phyloP scores from a whole-genome alignment of 2,888 invertebrate genomes.

The Acleris literana region DNA sequence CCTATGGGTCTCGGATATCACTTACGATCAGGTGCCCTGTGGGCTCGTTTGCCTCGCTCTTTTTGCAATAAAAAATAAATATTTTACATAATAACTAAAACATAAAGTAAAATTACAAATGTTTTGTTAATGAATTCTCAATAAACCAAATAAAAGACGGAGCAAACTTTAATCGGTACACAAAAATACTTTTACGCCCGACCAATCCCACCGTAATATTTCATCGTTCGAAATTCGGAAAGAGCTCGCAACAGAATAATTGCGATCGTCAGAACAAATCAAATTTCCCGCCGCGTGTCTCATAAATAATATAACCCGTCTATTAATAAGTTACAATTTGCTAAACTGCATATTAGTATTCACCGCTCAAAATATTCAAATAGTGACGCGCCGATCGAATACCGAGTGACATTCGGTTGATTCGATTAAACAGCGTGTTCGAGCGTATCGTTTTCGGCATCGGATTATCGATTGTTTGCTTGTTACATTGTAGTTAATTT shows the following conservation, averaged over 20 bases:
- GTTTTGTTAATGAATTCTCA: not conserved
- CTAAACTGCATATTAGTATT: constrained; percentile 77
- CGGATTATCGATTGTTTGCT: constrained; percentile 57
- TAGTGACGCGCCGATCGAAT: constrained; percentile 71
- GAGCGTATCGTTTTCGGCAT: constrained; percentile 58
- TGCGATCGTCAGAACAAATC: constrained; percentile 52
- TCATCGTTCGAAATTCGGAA: constrained; percentile 21
- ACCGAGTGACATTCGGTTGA: constrained; percentile 61
- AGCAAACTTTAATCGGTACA: constrained; percentile 12
- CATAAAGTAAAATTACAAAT: too few species aligned
- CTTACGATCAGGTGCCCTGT: too few species aligned
- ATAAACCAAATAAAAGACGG: not conserved
- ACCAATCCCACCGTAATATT: constrained; percentile 11
- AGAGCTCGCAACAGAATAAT: constrained; percentile 22
- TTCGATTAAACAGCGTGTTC: constrained; percentile 63
- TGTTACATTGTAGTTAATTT: constrained; percentile 51
- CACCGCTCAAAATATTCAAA: constrained; percentile 76
- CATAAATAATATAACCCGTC: constrained; percentile 72
- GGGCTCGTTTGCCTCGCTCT: too few species aligned
- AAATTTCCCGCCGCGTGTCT: constrained; percentile 60
- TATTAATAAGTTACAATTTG: constrained; percentile 68
- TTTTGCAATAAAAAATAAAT: too few species aligned
- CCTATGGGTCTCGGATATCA: too few species aligned
- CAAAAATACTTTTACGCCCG: constrained; percentile 18
- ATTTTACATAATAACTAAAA: too few species aligned